Evolutionary conservation across 2,888 invertebrate species (phyloP), one percentile per base, ranked within the genome.

Genomic region (Tholera decimalis): DNA sequence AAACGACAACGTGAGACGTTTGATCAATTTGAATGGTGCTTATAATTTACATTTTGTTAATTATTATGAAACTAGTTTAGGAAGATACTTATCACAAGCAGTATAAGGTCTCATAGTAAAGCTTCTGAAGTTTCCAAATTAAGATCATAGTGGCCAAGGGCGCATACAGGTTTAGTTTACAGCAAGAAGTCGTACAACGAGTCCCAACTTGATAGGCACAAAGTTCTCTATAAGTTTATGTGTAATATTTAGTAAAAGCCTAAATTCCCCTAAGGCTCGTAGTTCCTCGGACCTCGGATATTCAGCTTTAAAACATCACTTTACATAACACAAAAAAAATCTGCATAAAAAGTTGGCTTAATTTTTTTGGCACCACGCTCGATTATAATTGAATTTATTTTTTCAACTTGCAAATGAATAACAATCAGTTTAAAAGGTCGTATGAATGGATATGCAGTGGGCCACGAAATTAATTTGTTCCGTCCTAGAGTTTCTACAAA

Each of bases 101-200:
- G 47, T 57, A 46, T 62, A 61, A 80, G 56, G 65, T 75, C 50
- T 63, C 59, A 65, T 55, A 72, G 65, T 47, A 41, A 72, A 63
- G 61, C 58, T 82, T 70, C 67, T 73, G 60, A 80, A 79, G 76
- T 80, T 80, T 76, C 61, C 70, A 71, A 73, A 82, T 80, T 80
- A 80, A 73, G 73, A 76, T 76, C 49, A 51, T 63, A 79, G 64
- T 61, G 72, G 72, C 49, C 60, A 82, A 70, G 67, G 62, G 44
- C 75, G 50, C 63, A 73, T 73, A 75, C 65, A 68, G 65, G 43
- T 62, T 68, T 68, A 80, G 72, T 82, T 77, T 73, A 69, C 62
- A 67, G 56, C 44, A 60, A 61, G 54, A 18, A 53, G 44, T 60
- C 53, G 53, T 71, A 62, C 56, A 64, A 61, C 46, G 65, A 57